These are phyloP conservation scores for Drosophila paramelanica DNA, from an alignment of 2,888 invertebrate genomes.

Conservation along the genomic window DNA sequence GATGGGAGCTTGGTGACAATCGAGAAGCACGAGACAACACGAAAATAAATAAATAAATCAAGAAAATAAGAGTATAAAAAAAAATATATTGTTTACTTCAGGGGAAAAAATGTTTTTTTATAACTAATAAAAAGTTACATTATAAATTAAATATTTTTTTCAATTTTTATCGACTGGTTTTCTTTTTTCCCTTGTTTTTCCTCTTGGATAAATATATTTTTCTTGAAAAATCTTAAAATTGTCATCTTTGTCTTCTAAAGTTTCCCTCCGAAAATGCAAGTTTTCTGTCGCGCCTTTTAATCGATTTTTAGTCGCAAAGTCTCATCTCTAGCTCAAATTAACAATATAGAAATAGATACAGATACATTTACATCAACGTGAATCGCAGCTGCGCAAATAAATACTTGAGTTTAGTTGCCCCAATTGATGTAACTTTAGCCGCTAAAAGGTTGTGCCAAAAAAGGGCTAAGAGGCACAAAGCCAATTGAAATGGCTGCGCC, in stretches of 20 bases:
- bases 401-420: constrained; percentile 53
- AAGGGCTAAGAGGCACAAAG: constrained; percentile 52
- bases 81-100: neutral
- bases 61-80: neutral
- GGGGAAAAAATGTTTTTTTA: no score
- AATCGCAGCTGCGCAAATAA: constrained; percentile 71
- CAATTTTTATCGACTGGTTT: no score
- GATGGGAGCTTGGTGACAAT: constrained; percentile 21
- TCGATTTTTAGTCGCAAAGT: neutral
- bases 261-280: no score
- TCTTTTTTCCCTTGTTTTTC: no score
- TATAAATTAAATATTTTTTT: no score
- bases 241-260: no score
- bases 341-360: constrained; percentile 64
- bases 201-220: no score
- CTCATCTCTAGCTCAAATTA: constrained; percentile 48
- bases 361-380: constrained; percentile 40
- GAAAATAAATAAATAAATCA: neutral
- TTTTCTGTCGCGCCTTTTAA: neutral
- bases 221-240: no score
- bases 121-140: no score
- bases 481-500: constrained; percentile 37
- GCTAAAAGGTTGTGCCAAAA: constrained; percentile 68
- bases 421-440: constrained; percentile 64
- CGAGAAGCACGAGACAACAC: neutral